Base-by-base conservation (phyloP, 2,888 invertebrate species). In the Boloria selene region DNA sequence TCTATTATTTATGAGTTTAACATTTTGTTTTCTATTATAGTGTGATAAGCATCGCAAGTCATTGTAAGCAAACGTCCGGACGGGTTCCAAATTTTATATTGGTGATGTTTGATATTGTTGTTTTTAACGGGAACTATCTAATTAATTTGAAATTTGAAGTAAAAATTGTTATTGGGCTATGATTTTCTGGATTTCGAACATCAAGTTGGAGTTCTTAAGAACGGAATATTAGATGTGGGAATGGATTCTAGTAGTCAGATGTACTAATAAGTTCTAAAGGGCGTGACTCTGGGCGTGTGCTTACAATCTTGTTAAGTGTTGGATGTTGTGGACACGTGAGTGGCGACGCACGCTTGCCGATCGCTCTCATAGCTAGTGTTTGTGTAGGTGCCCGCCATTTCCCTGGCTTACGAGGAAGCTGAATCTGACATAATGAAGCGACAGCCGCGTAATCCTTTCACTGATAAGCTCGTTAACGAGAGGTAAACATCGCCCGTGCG, bases 341-440 rank as follows among this genome's bases (percentile, higher is more conserved):
- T 66, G 70, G 74, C 63, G 67, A 70, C 70, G 71, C 73, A 70
- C 72, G 72, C 68, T 69, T 70, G 74, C 76, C 74, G 75, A 72
- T 74, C 83, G 87, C 88, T 90, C 91, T 90, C 88, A 81, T 85
- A 81, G 89, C 90, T 93, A 90, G 90, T 92, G 85, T 93, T 88
- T 92, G 91, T 90, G 88, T 94, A 97, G 98, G 97, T 97, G 94
- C 98, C 98, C 93, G 98, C 98, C 94, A 98, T 98, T 94, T 98
- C 98, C 93, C 95, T 98, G 95, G 98, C 98, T 93, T 98, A 98
- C 95, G 98, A 98, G 95, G 96, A 97, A 94, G 97, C 98, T 92
- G 98, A 98, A 95, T 97, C 97, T 93, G 98, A 98, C 96, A 98
- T 98, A 93, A 98, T 98, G 98, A 98, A 98, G 96, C 96, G 98